Conservation (phyloP, 2,797 vertebrate species). For the Syndactyla subalaris region DNA sequence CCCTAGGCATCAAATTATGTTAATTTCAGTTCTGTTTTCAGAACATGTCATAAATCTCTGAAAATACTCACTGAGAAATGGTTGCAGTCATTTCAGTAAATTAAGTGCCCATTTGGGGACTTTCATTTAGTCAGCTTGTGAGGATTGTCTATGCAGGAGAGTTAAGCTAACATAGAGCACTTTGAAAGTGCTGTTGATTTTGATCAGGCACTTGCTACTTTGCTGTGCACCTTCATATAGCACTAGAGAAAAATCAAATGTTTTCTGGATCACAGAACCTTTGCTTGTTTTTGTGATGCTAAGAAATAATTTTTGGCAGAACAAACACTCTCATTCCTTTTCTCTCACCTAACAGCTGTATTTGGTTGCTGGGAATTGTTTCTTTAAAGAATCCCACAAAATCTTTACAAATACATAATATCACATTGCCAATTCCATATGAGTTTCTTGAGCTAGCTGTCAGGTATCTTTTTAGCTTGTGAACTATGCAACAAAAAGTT, state of each 20-base stretch:
- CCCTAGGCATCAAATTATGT: neutral
- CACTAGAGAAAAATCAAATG: neutral
- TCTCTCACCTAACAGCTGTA: neutral
- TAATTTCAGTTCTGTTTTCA: neutral
- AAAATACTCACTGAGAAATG: neutral
- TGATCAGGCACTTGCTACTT: neutral
- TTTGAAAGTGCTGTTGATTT: neutral
- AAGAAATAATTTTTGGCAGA: neutral
- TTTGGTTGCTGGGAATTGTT: neutral
- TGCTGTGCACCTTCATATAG: neutral
- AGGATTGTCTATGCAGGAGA: neutral
- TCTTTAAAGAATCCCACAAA: neutral
- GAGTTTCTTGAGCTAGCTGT: neutral
- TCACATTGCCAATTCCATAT: neutral
- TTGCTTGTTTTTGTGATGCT: neutral
- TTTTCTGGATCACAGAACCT: accelerated
- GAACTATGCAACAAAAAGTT: neutral
- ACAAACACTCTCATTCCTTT: neutral
- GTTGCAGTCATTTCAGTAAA: neutral
- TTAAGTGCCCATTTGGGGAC: neutral
- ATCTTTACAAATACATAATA: neutral
- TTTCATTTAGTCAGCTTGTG: neutral
- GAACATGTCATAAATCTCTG: neutral
- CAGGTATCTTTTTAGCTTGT: neutral
- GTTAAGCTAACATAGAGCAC: neutral